Percentiles rank a stretch among this genome's conserved stretches.
phyloP scores from a whole-genome alignment of 1,140 invertebrate genomes.

The Lucilia cuprina region DNA sequence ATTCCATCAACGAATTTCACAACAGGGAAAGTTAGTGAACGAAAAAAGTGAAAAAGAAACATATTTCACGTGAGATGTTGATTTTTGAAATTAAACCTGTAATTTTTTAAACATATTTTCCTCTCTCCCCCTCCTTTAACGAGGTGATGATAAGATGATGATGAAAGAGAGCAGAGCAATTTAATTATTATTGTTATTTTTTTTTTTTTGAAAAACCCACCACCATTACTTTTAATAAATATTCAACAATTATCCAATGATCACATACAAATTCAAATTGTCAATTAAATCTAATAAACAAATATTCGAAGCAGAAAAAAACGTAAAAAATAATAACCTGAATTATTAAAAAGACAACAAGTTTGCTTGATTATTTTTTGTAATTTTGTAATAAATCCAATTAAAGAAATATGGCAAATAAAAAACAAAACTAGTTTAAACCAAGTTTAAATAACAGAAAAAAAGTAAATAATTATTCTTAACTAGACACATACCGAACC shows the following conservation, averaged over 20 bases:
- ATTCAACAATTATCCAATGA: too few species aligned
- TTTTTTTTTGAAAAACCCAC: too few species aligned
- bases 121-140: too few species aligned
- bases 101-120: too few species aligned
- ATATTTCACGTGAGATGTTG: too few species aligned
- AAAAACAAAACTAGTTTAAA: conserved; percentile 10
- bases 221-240: not conserved
- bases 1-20: too few species aligned
- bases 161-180: too few species aligned
- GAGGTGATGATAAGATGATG: too few species aligned
- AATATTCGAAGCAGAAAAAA: not conserved
- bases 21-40: too few species aligned
- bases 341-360: conserved; percentile 4
- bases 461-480: not conserved
- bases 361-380: not conserved
- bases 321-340: not conserved
- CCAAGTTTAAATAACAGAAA: not conserved
- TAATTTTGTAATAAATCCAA: conserved; percentile 15
- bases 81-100: too few species aligned
- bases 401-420: not conserved
- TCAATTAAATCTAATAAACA: not conserved
- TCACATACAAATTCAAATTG: not conserved
- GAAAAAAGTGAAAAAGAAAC: too few species aligned
- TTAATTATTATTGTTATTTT: too few species aligned
- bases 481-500: not conserved